phyloP scores from a whole-genome alignment of 2,113 vertebrate species.

The Dendropsophus ebraccatus region DNA sequence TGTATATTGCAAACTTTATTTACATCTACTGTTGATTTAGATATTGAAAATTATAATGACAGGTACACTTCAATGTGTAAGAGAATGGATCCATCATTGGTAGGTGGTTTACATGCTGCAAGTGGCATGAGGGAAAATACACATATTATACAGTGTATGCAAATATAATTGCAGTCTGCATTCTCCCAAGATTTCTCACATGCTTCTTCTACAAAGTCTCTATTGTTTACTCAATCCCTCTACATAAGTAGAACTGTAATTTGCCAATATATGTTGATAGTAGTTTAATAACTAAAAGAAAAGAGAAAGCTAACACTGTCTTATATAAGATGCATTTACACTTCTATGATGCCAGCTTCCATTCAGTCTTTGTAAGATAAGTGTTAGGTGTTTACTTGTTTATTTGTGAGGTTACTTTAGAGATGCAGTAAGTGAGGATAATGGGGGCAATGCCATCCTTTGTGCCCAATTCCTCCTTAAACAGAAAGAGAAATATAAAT shows the following conservation, averaged over 20 bases:
- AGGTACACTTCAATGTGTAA: too few relatives aligned
- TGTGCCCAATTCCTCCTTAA: neutral
- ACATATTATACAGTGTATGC: too few relatives aligned
- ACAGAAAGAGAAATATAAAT: neutral
- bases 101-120: too few relatives aligned
- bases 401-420: neutral
- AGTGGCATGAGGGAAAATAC: too few relatives aligned
- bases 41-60: too few relatives aligned
- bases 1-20: too few relatives aligned
- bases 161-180: too few relatives aligned
- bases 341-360: neutral
- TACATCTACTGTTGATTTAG: too few relatives aligned
- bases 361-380: neutral
- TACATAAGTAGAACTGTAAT: neutral
- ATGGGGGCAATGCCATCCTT: conserved; percentile 3
- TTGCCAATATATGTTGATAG: neutral
- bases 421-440: neutral
- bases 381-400: neutral
- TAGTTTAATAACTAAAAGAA: neutral
- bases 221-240: too few relatives aligned
- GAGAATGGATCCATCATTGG: too few relatives aligned
- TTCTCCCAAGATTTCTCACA: too few relatives aligned
- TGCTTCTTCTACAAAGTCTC: too few relatives aligned
- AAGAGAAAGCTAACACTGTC: neutral
- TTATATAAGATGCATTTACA: neutral